These are phyloP conservation scores for Jordanella pulchra DNA, from an alignment of 2,797 vertebrate species.

Conservation along the genomic window DNA sequence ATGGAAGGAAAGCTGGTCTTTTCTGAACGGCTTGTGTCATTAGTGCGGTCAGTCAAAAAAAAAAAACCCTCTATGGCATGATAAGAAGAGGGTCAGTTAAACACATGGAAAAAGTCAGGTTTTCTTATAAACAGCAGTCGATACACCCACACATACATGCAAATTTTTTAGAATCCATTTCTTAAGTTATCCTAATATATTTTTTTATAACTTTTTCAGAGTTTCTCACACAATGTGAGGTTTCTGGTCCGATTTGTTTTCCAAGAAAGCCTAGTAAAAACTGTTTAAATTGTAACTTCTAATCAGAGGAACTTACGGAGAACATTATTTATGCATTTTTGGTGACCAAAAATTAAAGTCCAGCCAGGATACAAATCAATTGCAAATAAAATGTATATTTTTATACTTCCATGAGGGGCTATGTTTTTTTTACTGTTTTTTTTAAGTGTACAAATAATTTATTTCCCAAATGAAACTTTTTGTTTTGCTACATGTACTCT, in stretches of 20 bases:
- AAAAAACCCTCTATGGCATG: background rate
- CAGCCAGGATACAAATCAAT: background rate
- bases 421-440: conserved; percentile 8
- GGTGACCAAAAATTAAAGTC: background rate
- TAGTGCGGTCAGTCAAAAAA: conserved; percentile 17
- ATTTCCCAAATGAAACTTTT: conserved; percentile 41
- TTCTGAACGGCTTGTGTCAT: conserved; percentile 26
- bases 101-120: background rate
- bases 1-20: conserved; percentile 45
- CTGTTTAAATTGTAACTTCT: background rate
- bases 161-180: background rate
- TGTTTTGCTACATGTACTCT: conserved; percentile 7
- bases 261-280: background rate
- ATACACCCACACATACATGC: background rate
- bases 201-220: background rate
- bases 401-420: background rate
- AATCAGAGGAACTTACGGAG: background rate
- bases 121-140: background rate
- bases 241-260: background rate
- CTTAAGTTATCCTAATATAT: background rate
- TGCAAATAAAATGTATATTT: no score
- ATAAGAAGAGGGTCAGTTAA: background rate
- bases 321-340: background rate
- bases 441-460: conserved; percentile 48
- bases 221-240: background rate